Conservation (phyloP, 2,888 invertebrate species). For the Nephrotoma flavescens region DNA sequence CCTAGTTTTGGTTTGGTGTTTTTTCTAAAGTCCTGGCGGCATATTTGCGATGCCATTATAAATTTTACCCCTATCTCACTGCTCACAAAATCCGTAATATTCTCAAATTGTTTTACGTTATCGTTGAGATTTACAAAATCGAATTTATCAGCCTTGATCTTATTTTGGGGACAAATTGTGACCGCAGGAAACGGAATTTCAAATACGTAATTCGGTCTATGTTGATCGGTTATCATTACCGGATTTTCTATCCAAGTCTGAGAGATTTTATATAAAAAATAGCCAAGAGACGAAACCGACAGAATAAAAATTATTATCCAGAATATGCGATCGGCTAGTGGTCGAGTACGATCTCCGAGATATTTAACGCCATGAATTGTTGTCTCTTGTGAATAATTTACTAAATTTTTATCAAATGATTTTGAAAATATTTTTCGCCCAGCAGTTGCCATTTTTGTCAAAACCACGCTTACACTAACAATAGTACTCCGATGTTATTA, state of each 20-base stretch:
- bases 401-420: conserved; percentile 22
- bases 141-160: conserved; percentile 24
- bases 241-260: conserved; percentile 26
- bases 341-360: conserved; percentile 25
- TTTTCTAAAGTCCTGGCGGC: not conserved
- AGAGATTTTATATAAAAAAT: conserved; percentile 24
- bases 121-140: conserved; percentile 17
- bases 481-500: too few species aligned
- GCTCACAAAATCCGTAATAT: not conserved
- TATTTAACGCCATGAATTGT: conserved; percentile 17
- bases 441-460: too few species aligned
- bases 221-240: conserved; percentile 27
- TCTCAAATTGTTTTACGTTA: not conserved
- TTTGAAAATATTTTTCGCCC: conserved; percentile 14
- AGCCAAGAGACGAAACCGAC: conserved; percentile 23
- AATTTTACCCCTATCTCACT: not conserved
- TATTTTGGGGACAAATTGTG: conserved; percentile 28
- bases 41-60: not conserved
- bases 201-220: conserved; percentile 25
- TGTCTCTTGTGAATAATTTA: not conserved
- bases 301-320: conserved; percentile 23
- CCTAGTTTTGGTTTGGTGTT: not conserved
- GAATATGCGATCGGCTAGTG: conserved; percentile 27
- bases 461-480: too few species aligned
- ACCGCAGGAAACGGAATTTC: conserved; percentile 28